Evolutionary conservation across 2,888 invertebrate species (phyloP), one percentile per base, ranked within the genome.

Genomic region (Oegoconia quadripuncta): DNA sequence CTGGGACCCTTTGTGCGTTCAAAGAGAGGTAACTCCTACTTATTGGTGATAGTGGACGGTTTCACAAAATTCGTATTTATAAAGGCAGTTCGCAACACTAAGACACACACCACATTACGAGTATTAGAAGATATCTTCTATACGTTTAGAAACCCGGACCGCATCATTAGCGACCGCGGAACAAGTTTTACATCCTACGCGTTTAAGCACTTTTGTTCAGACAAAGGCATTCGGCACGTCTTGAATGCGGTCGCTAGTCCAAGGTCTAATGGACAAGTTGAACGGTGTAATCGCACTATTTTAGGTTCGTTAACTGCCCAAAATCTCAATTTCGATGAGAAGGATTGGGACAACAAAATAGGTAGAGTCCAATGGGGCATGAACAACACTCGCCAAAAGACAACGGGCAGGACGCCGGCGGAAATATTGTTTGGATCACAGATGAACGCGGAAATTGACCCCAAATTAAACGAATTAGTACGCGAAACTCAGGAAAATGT

Each of bases 51-150:
- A 3, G 28, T 28, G 14, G 28, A 28, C 14, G 4, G 5, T 3
- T 28, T 38, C 14, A 38, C 27, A 12, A 38, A 27, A 14, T 39
- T 39, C 20, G 11, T 29, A n/a, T 22, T 33, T 23, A 1, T 49
- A 2, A 44, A 28, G 4, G 27, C 57, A 0, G 52, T 52, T 1
- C 22, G 27, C 3, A 48, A 28, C n/a, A 28, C 28, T 5, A 28
- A 28, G 2, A 28, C 28, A 3, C 3, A 6, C 12, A 28, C 12
- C n/a, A 14, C 14, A 3, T 13, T 28, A 9, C 12, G 14, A 7
- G 32, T 13, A 13, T 30, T 37, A 25, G 25, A 41, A 3, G 37
- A 41, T 8, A 39, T 42, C 15, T 42, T 42, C 18, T 18, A 36
- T 23, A 42, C 28, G 0, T 42, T 39, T 25, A 8, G 42, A 8